phyloP scores from a whole-genome alignment of 1,140 invertebrate genomes.

The Euschistus heros region DNA sequence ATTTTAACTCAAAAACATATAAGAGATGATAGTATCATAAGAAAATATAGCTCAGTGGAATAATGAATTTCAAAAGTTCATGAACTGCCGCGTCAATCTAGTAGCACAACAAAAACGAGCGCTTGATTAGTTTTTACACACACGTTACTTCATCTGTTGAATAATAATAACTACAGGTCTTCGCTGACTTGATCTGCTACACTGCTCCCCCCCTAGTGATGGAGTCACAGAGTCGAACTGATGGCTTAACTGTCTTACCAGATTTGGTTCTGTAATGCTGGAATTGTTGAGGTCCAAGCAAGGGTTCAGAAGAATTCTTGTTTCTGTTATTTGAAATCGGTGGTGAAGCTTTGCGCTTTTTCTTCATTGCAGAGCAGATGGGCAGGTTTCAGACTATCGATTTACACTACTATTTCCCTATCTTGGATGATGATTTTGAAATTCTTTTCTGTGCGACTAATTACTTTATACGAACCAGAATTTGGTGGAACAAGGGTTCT shows the following conservation, averaged over 20 bases:
- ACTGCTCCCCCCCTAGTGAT: slow-evolving; percentile 1
- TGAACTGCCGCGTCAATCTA: no score
- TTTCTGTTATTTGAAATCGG: not conserved
- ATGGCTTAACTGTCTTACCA: not conserved
- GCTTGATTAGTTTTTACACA: no score
- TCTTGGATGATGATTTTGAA: not conserved
- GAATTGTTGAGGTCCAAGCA: not conserved
- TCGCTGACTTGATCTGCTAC: no score
- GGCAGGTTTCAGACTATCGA: not conserved
- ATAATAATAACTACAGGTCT: no score
- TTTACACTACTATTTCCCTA: not conserved
- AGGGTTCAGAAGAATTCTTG: not conserved
- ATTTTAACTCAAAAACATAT: no score
- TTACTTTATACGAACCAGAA: not conserved
- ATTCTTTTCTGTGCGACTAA: not conserved
- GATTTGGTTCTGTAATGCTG: not conserved
- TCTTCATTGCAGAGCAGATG: not conserved
- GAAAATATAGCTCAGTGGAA: no score
- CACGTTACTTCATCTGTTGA: no score
- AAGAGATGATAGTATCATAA: no score
- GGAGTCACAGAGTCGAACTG: not conserved
- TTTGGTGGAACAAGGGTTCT: not conserved
- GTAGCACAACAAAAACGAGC: no score
- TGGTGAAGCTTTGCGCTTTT: not conserved
- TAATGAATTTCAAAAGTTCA: no score